Evolutionary conservation across 2,113 vertebrate species (phyloP), one percentile per base, ranked within the genome.

Genomic region (Lota lota): DNA sequence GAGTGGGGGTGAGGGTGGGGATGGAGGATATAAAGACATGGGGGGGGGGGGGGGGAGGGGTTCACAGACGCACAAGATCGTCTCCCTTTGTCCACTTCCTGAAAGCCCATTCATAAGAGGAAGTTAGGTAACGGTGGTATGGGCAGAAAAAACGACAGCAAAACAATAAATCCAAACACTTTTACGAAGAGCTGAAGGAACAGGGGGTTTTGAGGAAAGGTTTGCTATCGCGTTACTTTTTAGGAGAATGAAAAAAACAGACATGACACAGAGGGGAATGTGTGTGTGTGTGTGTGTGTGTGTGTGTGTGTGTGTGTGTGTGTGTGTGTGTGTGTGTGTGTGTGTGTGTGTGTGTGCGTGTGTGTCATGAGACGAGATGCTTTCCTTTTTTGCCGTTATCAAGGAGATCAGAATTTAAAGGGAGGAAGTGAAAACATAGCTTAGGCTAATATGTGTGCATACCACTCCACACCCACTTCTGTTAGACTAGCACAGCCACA

Each of bases 151-250:
- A 47, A 12, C 40, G 28, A 47, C 40, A 47, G 10, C 40, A 47
- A 12, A n/a, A 28, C 47, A 67, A 68, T 61, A 56, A 51, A 61
- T 33, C 77, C 71, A 16, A 16, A 11, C 19, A 17, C 22, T 64
- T 51, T 40, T 33, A 62, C 18, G 70, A 70, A 72, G 69, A 77
- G 28, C 72, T 68, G 70, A 68, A 47, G 62, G 73, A 71, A 77
- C 53, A 53, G 66, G 81, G 79, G 64, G 80, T 73, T 19, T 47
- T 56, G 66, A 40, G 21, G 64, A 14, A 62, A 33, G 16, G 61
- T 18, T 24, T 6, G 58, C 74, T 67, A 80, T 78, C 76, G 82
- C 84, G 79, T 73, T 61, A 51, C 67, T 70, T 53, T 71, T 73
- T 54, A 60, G 36, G 18, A 66, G 66, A 53, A 50, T 16, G 24